phyloP scores from a whole-genome alignment of 2,797 vertebrate species.

The Sphenodon punctatus region DNA sequence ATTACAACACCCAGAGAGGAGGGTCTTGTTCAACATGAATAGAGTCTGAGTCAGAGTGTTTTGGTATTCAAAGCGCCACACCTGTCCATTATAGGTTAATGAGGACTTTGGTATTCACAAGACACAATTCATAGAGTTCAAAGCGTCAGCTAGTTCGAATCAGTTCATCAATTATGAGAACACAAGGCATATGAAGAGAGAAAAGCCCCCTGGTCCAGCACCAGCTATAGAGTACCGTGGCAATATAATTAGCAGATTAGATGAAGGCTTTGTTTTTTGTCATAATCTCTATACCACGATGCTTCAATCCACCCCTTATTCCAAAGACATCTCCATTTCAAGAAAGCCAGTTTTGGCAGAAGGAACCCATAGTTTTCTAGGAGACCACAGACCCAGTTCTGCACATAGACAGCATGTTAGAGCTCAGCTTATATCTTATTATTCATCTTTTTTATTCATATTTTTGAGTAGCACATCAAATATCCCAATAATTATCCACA shows the following conservation, averaged over 20 bases:
- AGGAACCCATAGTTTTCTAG: not conserved
- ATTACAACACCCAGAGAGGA: too few relatives aligned
- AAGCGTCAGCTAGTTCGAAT: constrained; percentile 34
- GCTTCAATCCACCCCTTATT: not conserved
- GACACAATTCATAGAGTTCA: constrained; percentile 19
- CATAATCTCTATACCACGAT: too few relatives aligned
- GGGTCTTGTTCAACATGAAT: not conserved
- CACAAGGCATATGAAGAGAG: constrained; percentile 27
- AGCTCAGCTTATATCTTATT: too few relatives aligned
- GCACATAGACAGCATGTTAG: constrained; percentile 18
- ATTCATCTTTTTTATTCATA: too few relatives aligned
- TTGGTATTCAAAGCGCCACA: not conserved
- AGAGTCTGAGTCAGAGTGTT: not conserved
- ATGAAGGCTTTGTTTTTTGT: too few relatives aligned
- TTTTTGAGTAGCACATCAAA: too few relatives aligned
- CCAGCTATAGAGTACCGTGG: not conserved
- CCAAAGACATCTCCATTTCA: not conserved
- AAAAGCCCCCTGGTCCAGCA: constrained; percentile 18
- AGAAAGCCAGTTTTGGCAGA: not conserved
- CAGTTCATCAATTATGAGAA: constrained; percentile 51
- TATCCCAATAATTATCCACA: too few relatives aligned
- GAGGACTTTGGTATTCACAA: constrained; percentile 49
- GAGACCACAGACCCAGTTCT: not conserved
- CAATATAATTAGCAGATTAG: not conserved
- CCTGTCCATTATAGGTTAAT: constrained; percentile 38